These are phyloP conservation scores for Pagrus major DNA, from an alignment of 2,113 vertebrate genomes.

Conservation along the genomic window DNA sequence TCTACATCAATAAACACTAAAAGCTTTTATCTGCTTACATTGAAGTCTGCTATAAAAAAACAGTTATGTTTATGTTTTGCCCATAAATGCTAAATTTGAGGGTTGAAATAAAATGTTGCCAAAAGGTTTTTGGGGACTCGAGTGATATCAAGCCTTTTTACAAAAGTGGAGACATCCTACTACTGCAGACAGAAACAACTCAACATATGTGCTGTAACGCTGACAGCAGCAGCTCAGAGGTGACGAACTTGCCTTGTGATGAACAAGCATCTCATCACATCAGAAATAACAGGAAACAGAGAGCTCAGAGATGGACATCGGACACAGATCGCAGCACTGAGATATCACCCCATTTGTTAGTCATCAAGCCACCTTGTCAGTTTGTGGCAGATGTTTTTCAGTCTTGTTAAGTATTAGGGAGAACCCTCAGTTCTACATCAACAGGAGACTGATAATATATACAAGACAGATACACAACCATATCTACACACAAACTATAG, in stretches of 20 bases:
- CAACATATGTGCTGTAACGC: neutral
- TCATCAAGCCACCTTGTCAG: neutral
- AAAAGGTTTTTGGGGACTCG: neutral
- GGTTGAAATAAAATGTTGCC: neutral
- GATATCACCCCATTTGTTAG: conserved; percentile 14
- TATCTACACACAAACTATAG: conserved; percentile 7
- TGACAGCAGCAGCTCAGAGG: conserved; percentile 28
- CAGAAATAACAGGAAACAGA: conserved; percentile 23
- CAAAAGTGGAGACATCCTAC: neutral
- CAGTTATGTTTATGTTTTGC: neutral
- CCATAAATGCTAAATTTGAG: neutral
- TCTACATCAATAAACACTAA: neutral
- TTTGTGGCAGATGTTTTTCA: neutral
- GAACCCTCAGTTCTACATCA: conserved; percentile 16
- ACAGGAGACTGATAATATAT: neutral
- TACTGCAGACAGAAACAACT: conserved; percentile 11
- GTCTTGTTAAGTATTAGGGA: neutral
- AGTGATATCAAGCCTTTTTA: neutral
- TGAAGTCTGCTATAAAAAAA: neutral
- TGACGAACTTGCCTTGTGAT: conserved; percentile 14
- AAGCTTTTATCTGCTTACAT: neutral
- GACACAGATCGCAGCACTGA: conserved; percentile 8
- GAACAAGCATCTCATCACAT: conserved; percentile 8
- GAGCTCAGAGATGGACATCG: neutral
- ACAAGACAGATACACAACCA: conserved; percentile 7